Evolutionary conservation across 2,113 vertebrate genomes (phyloP), one percentile per base, ranked within the genome.

Genomic region (Dasyprocta punctata): DNA sequence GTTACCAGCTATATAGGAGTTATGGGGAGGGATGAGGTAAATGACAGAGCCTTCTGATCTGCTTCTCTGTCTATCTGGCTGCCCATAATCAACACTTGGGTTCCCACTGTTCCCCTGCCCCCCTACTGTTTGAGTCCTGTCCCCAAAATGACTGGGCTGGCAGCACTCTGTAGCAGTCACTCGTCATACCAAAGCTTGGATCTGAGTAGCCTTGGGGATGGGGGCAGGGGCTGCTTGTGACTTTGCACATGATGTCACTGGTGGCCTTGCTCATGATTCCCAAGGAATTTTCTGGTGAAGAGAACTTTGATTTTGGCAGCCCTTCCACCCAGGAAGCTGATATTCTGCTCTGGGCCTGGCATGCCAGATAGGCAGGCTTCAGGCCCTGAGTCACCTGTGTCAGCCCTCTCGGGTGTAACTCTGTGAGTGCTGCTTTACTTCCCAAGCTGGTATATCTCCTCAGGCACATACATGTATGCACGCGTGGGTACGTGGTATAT

Each of bases 181-280:
- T 38, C 9, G 7, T 38, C 1, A 11, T n/a, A 38, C 52, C 89
- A 93, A 93, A 86, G 52, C 56, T 85, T 54, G 38, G 63, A 30
- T 89, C 7, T 84, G 88, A 58, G 44, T 7, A 63, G 67, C 96
- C 93, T 97, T 93, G 93, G 24, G 14, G 5, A 5, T 38, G 2
- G 20, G 49, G 38, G 82, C 6, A 17, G 19, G 30, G 10, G 14
- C n/a, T 58, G 22, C 60, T 41, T 2, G 14, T n/a, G 41, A 75
- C 58, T n/a, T 71, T 78, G 60, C 44, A 30, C 9, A 26, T 71
- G 96, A 97, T 54, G 69, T 85, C 90, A 83, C 44, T 12, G 22
- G 10, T 22, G 91, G 67, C 97, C 97, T 97, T 97, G 93, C 44
- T 86, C 28, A 52, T 52, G 28, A n/a, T 56, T 84, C 36, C 67